These are phyloP conservation scores for Mirza zaza DNA, from an alignment of 2,113 vertebrate genomes.

Conservation along the genomic window DNA sequence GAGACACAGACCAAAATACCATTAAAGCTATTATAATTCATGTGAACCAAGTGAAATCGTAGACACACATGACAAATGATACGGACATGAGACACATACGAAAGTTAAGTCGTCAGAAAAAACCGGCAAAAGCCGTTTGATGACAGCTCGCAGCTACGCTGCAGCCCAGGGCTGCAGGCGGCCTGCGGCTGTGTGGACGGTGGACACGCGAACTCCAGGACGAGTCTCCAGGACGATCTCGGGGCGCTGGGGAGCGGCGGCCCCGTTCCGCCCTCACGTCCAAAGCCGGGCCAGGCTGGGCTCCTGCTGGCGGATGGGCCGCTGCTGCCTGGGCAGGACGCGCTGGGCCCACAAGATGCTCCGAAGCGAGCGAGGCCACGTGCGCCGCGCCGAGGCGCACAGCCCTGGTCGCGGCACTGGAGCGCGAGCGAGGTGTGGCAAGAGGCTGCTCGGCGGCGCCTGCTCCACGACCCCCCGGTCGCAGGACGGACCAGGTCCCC, in stretches of 20 bases:
- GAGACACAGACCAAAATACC: background rate
- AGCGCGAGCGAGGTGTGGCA: background rate
- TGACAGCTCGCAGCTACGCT: background rate
- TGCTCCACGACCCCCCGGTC: no score
- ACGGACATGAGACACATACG: background rate
- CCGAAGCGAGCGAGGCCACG: no score
- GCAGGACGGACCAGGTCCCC: background rate
- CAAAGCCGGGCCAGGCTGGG: no score
- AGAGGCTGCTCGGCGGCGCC: background rate
- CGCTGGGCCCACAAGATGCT: background rate
- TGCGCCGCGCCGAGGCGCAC: no score
- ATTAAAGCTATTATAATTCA: background rate
- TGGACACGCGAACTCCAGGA: background rate
- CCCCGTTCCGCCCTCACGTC: no score
- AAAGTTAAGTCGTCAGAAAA: background rate
- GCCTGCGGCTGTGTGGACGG: background rate
- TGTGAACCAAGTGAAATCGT: background rate
- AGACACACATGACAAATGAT: background rate
- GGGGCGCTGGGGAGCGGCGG: fast-evolving
- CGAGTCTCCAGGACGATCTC: no score
- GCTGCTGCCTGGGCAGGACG: background rate
- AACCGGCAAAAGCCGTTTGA: background rate
- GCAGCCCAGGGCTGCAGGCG: background rate
- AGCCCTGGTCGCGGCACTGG: fast-evolving
- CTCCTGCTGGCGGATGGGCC: no score